Evolutionary conservation across 2,888 invertebrate genomes (phyloP), one percentile per base, ranked within the genome.

Genomic region (Lasioglossum zephyrum): DNA sequence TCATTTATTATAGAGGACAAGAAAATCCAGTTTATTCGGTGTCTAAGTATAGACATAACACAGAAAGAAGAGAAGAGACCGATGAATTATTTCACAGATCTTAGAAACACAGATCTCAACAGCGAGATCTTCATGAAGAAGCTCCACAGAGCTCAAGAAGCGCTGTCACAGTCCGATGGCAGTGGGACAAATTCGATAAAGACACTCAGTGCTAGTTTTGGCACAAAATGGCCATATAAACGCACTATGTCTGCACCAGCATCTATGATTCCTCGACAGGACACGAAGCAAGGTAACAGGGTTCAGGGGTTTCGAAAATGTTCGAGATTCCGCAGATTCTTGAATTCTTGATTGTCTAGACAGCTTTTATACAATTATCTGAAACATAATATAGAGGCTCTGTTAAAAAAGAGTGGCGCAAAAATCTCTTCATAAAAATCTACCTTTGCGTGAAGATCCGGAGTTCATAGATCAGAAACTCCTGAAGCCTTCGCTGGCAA

Each of bases 211-310:
- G 98, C 98, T 44, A 98, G 98, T 92, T 97, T 99, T 93, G 98
- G 98, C 80, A 97, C 97, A 73, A 99, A 99, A 96, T 98, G 98
- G 97, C 99, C 99, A 0, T 99, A 99, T 95, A 98, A 99, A 95
- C 96, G 99, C 85, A 98, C 99, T 74, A 98, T 98, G 96, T 99
- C 99, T 9, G 99, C 99, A 22, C 99, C 99, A 16, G 98, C 98
- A 73, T 97, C 97, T 77, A 97, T 98, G 96, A 96, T 97, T 80
- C 97, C 97, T 1, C 96, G 97, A 76, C 97, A 97, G 93, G 97
- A 98, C 93, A 96, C 96, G 22, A 97, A 97, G 95, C 96, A 96
- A 95, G 96, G 96, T 96, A 60, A 66, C 66, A 36, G 8, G 66
- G 66, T 36, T 36, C 31, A 66, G 36, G 66, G 36, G 66, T 66